Evolutionary conservation across 2,797 vertebrate species (phyloP).

Genomic region (Chaetodon trifasciatus): DNA sequence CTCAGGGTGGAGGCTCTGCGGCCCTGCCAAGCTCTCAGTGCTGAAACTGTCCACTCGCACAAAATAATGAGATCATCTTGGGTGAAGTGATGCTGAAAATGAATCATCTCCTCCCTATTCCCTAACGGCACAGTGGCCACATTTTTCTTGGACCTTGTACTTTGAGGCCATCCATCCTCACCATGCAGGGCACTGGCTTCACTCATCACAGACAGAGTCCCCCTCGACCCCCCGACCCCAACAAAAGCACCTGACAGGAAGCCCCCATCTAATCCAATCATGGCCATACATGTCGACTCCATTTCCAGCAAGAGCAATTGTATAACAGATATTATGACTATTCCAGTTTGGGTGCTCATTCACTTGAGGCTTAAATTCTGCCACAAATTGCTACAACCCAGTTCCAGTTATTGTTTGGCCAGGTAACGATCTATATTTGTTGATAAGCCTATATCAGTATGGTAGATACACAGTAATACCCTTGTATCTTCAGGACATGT

Average conservation of each 20-base stretch:
- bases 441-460: constrained; percentile 64
- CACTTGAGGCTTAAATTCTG: constrained; percentile 55
- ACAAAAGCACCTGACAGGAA: constrained; percentile 52
- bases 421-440: constrained; percentile 63
- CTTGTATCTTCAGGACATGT: constrained; percentile 71
- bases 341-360: constrained; percentile 40
- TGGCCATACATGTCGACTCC: constrained; percentile 27
- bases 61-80: constrained; percentile 84
- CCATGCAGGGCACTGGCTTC: constrained; percentile 51
- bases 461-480: constrained; percentile 60
- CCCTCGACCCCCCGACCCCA: not conserved
- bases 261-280: constrained; percentile 59
- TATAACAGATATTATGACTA: constrained; percentile 40
- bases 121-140: constrained; percentile 66
- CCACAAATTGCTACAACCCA: constrained; percentile 44
- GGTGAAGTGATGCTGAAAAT: constrained; percentile 85
- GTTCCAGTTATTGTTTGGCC: constrained; percentile 60
- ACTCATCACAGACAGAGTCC: constrained; percentile 48
- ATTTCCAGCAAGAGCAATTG: constrained; percentile 15
- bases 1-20: constrained; percentile 41
- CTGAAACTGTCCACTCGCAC: constrained; percentile 70
- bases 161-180: constrained; percentile 75
- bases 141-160: constrained; percentile 77
- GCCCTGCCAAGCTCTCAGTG: constrained; percentile 51
- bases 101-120: constrained; percentile 80